These are phyloP conservation scores for Drosophila kuntzei DNA, from an alignment of 2,888 invertebrate species.

Conservation along the genomic window DNA sequence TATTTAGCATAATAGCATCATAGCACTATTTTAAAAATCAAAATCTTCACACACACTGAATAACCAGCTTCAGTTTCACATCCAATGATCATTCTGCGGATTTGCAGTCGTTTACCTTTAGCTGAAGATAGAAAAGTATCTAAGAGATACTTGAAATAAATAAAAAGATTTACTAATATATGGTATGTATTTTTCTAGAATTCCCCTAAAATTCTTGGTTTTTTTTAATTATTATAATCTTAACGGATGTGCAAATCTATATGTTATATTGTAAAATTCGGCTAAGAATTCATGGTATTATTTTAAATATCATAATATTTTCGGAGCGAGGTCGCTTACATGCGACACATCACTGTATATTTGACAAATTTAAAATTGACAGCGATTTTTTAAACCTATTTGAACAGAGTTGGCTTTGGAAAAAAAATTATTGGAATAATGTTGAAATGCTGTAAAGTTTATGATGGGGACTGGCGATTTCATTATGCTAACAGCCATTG, in stretches of 20 bases:
- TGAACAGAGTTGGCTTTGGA: slow-evolving; percentile 23
- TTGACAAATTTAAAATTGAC: not conserved
- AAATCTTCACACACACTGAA: no score
- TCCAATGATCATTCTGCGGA: slow-evolving; percentile 54
- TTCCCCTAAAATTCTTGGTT: no score
- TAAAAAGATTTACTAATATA: not conserved
- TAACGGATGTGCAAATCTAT: no score
- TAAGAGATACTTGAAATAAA: not conserved
- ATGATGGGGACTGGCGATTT: slow-evolving; percentile 12
- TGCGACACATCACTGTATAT: no score
- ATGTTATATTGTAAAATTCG: no score
- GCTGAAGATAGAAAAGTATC: slow-evolving; percentile 2
- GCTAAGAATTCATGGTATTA: no score
- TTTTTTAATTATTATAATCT: no score
- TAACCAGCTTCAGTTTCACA: slow-evolving; percentile 17
- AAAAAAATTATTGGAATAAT: not conserved
- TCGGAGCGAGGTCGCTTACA: no score
- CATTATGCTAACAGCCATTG: slow-evolving; percentile 26
- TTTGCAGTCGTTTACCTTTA: slow-evolving; percentile 39
- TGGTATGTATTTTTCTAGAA: no score
- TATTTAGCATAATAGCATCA: no score
- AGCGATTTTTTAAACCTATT: not conserved
- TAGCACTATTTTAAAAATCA: no score
- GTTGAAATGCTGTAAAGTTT: not conserved
- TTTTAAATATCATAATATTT: no score